Evolutionary conservation across 2,888 invertebrate genomes (phyloP).

Genomic region (Drosophila pseudotalamancana): DNA sequence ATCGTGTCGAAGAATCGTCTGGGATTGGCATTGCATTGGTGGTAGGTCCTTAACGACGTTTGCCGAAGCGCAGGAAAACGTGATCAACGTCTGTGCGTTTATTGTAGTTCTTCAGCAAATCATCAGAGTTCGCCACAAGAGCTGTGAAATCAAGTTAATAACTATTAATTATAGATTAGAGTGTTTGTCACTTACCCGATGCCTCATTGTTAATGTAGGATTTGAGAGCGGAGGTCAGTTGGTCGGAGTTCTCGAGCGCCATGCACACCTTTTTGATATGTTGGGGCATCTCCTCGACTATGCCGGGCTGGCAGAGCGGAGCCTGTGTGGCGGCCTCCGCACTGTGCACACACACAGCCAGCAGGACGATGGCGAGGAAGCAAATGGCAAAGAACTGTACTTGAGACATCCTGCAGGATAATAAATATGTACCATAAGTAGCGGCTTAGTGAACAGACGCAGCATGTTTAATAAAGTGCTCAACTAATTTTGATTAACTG

Average conservation of each 20-base stretch:
- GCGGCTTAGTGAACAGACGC: slow-evolving; percentile 31
- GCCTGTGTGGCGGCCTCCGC: slow-evolving; percentile 82
- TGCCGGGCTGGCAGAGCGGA: slow-evolving; percentile 86
- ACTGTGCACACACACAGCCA: slow-evolving; percentile 53
- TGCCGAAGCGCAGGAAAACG: slow-evolving; percentile 95
- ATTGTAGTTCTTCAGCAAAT: slow-evolving; percentile 86
- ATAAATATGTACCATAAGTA: too few species aligned
- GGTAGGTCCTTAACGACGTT: slow-evolving; percentile 87
- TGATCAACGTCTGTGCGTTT: slow-evolving; percentile 96
- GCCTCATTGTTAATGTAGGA: slow-evolving; percentile 84
- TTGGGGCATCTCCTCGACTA: slow-evolving; percentile 86
- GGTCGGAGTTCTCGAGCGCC: slow-evolving; percentile 85
- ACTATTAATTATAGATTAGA: neutral
- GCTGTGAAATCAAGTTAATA: slow-evolving; percentile 56
- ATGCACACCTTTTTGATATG: slow-evolving; percentile 86
- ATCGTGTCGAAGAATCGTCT: slow-evolving; percentile 31
- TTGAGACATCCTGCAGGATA: slow-evolving; percentile 74
- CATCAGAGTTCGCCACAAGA: slow-evolving; percentile 82
- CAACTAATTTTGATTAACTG: slow-evolving; percentile 57
- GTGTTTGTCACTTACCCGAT: slow-evolving; percentile 82
- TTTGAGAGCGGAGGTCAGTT: slow-evolving; percentile 81
- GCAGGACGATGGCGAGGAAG: slow-evolving; percentile 55
- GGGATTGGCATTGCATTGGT: neutral
- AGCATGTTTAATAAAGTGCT: neutral
- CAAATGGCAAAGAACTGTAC: slow-evolving; percentile 70